A percentile compares a stretch with the other conserved stretches of the same genome.
These are phyloP conservation scores for Danio rerio DNA, from an alignment of 2,113 vertebrate genomes.

Conservation along the genomic window DNA sequence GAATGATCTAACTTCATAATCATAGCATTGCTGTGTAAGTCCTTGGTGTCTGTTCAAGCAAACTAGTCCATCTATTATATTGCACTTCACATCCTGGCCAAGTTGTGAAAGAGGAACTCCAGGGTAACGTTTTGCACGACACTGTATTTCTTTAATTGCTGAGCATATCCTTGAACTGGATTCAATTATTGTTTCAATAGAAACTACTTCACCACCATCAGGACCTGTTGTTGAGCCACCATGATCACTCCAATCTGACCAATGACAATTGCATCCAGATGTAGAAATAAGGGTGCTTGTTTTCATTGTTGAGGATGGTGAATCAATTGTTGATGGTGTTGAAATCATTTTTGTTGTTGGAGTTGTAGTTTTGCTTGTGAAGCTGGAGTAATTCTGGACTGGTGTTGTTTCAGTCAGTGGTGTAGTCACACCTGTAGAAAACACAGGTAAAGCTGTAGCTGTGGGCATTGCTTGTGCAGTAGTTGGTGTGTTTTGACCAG, in stretches of 20 bases:
- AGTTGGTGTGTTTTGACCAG: neutral
- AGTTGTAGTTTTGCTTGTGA: neutral
- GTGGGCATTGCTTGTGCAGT: neutral
- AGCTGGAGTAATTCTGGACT: neutral
- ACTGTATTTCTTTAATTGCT: constrained; percentile 23
- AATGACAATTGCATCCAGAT: constrained; percentile 12
- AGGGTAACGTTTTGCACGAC: constrained; percentile 39
- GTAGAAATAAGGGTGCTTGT: neutral
- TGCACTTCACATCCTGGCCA: constrained; percentile 49
- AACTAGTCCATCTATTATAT: constrained; percentile 48
- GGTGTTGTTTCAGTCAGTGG: neutral
- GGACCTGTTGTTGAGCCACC: constrained; percentile 21
- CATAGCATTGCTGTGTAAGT: constrained; percentile 55
- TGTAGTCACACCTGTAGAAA: neutral
- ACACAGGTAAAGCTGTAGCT: neutral
- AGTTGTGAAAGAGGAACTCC: neutral
- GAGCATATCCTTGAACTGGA: neutral
- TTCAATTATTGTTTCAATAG: constrained; percentile 32
- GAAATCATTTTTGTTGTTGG: constrained; percentile 21
- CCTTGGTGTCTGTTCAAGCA: constrained; percentile 66
- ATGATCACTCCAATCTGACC: constrained; percentile 42
- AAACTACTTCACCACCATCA: constrained; percentile 34
- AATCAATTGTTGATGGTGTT: neutral
- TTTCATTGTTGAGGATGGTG: neutral
- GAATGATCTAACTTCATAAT: constrained; percentile 52